Conservation (phyloP, 2,888 invertebrate species). For the Axea sp. region DNA sequence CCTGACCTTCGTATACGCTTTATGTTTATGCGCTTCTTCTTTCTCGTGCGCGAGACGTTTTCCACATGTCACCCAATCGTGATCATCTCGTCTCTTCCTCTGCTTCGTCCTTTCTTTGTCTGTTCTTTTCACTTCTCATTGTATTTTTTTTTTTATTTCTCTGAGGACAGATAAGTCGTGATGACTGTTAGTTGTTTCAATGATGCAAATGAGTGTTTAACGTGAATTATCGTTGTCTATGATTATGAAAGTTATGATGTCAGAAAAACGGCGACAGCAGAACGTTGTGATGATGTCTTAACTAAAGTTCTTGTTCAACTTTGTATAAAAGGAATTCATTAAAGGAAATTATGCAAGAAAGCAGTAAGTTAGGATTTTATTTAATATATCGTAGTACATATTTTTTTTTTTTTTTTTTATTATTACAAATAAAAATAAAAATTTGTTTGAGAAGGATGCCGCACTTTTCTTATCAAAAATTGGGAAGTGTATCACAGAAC, state of each 20-base stretch:
- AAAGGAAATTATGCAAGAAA: neutral
- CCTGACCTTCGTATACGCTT: conserved; percentile 65
- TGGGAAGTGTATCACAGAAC: no score
- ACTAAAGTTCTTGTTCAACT: conserved; percentile 2
- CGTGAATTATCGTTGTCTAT: conserved; percentile 42
- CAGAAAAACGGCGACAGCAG: conserved; percentile 1
- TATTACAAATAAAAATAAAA: no score
- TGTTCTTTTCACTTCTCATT: neutral
- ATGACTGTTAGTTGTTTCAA: conserved; percentile 40
- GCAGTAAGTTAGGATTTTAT: no score
- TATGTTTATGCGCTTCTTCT: conserved; percentile 67
- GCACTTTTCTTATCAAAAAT: no score
- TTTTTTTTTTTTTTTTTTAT: no score
- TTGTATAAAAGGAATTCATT: neutral
- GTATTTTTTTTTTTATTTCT: conserved; percentile 16
- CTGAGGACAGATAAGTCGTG: conserved; percentile 51
- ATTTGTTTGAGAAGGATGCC: no score
- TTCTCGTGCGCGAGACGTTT: conserved; percentile 66
- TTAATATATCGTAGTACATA: no score
- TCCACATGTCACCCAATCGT: conserved; percentile 75
- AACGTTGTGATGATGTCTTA: conserved; percentile 21
- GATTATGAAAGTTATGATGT: conserved; percentile 22
- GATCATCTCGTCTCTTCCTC: conserved; percentile 64
- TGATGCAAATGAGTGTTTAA: conserved; percentile 52
- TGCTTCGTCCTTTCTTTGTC: neutral